These are phyloP conservation scores for Aethina tumida DNA, from an alignment of 1,140 invertebrate genomes.

Conservation along the genomic window DNA sequence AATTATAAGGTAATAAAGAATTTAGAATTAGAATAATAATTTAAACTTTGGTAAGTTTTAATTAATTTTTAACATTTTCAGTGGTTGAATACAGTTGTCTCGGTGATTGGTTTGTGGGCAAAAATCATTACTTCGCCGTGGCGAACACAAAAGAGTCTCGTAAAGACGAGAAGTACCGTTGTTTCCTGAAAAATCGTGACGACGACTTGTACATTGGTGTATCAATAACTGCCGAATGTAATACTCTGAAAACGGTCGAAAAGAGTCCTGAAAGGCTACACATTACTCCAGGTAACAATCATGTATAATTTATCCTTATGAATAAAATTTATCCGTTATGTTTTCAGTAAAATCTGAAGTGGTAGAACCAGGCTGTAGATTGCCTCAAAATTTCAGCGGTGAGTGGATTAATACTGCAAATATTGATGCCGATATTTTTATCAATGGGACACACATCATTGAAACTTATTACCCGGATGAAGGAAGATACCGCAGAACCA, in stretches of 20 bases:
- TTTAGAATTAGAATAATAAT: too few relatives aligned
- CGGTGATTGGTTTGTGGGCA: constrained; percentile 91
- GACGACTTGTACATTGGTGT: constrained; percentile 84
- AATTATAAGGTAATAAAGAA: too few relatives aligned
- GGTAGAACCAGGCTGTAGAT: constrained; percentile 79
- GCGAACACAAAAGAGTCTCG: constrained; percentile 90
- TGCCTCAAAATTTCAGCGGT: constrained; percentile 89
- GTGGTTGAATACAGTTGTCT: constrained; percentile 88
- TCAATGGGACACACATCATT: constrained; percentile 94
- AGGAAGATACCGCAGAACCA: constrained; percentile 75
- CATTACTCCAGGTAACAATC: constrained; percentile 52
- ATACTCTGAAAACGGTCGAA: constrained; percentile 83
- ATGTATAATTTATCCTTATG: constrained; percentile 3
- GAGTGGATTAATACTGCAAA: constrained; percentile 96
- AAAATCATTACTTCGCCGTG: constrained; percentile 91
- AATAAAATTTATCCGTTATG: constrained; percentile 13
- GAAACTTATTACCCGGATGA: constrained; percentile 90
- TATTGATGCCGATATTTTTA: constrained; percentile 84
- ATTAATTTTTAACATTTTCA: constrained; percentile 33
- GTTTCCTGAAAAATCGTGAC: constrained; percentile 88
- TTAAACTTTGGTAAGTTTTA: too few relatives aligned
- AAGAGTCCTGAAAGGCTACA: constrained; percentile 84
- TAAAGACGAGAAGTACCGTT: constrained; percentile 87
- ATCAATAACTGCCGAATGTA: constrained; percentile 88
- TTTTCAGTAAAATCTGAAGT: constrained; percentile 66